These are phyloP conservation scores for Amphiprion percula DNA, from an alignment of 2,113 vertebrate genomes.

Conservation along the genomic window DNA sequence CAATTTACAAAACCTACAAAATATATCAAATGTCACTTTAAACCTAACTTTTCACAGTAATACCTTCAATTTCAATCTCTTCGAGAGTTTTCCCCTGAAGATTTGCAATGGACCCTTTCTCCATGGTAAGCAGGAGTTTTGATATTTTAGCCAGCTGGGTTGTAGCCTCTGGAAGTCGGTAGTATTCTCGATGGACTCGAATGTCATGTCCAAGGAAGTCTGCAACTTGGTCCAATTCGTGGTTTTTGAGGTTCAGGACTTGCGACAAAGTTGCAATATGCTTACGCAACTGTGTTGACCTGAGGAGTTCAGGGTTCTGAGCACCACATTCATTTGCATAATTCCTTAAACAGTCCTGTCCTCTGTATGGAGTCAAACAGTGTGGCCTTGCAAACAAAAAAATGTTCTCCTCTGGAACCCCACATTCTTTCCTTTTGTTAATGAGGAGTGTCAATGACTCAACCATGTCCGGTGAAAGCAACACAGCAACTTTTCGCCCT, in stretches of 20 bases:
- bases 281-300: not conserved
- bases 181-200: too few species aligned
- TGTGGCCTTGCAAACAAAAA: slow-evolving; percentile 26
- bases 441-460: not conserved
- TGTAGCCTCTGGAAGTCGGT: too few species aligned
- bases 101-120: too few species aligned
- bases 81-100: too few species aligned
- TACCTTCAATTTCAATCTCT: too few species aligned
- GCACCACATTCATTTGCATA: slow-evolving; percentile 19
- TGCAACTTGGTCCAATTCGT: slow-evolving; percentile 3
- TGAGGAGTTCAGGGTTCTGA: slow-evolving; percentile 16
- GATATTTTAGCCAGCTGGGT: too few species aligned
- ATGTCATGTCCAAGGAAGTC: slow-evolving; percentile 6
- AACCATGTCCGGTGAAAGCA: not conserved
- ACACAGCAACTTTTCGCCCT: too few species aligned
- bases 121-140: too few species aligned
- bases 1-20: too few species aligned
- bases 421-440: slow-evolving; percentile 20
- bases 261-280: slow-evolving; percentile 24
- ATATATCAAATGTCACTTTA: too few species aligned
- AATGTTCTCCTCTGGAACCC: not conserved
- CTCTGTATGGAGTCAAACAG: slow-evolving; percentile 19
- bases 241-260: slow-evolving; percentile 21
- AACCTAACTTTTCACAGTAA: too few species aligned
- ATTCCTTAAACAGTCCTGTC: slow-evolving; percentile 4